These are phyloP conservation scores for Ondatra zibethicus DNA, from an alignment of 2,113 vertebrate species.

Conservation along the genomic window DNA sequence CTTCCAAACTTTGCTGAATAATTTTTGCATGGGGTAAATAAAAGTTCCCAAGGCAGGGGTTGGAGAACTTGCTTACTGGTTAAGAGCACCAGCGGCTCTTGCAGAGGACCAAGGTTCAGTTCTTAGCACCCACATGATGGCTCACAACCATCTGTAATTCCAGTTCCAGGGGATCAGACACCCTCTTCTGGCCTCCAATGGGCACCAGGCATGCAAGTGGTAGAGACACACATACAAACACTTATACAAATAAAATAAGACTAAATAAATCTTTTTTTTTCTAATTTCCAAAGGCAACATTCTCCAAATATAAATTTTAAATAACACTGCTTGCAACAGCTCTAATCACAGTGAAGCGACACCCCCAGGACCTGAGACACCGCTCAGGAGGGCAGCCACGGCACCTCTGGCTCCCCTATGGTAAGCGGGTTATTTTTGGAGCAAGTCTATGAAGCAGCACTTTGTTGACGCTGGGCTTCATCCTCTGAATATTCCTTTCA, in stretches of 20 bases:
- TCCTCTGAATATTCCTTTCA: constrained; percentile 71
- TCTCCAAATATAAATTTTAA: constrained; percentile 38
- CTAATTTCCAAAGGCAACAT: neutral
- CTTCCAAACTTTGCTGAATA: neutral
- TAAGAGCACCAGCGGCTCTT: neutral
- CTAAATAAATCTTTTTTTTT: neutral
- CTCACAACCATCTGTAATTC: neutral
- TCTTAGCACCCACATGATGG: neutral
- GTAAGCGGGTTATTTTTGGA: constrained; percentile 28
- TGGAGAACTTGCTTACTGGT: neutral
- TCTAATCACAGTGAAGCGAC: neutral
- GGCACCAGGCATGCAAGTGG: neutral
- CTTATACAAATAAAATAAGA: neutral
- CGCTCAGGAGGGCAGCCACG: neutral
- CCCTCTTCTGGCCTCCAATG: neutral
- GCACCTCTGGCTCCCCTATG: neutral
- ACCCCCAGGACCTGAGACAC: neutral
- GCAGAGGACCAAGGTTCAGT: neutral
- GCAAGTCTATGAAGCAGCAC: constrained; percentile 16
- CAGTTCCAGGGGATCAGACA: neutral
- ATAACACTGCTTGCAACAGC: neutral
- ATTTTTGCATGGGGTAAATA: neutral
- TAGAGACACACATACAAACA: neutral
- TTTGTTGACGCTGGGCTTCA: neutral
- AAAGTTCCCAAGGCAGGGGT: neutral